These are phyloP conservation scores for Pelosia muscerda DNA, from an alignment of 2,888 invertebrate genomes.

Conservation along the genomic window DNA sequence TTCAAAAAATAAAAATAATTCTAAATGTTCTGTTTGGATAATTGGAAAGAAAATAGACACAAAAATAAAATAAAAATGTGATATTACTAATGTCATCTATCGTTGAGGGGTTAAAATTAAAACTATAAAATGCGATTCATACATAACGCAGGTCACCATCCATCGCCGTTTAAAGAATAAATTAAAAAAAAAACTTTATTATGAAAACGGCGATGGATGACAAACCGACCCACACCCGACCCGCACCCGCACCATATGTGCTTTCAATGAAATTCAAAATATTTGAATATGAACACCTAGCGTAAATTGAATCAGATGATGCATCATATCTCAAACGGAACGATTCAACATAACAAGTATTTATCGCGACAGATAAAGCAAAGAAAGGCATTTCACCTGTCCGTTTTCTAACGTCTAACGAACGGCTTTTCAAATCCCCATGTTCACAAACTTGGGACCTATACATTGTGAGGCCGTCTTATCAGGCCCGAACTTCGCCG, in stretches of 20 bases:
- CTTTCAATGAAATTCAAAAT: background rate
- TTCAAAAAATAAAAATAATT: too few species aligned
- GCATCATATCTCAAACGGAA: conserved; percentile 15
- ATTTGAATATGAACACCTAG: background rate
- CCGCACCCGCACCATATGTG: too few species aligned
- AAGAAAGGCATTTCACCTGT: conserved; percentile 60
- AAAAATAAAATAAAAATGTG: too few species aligned
- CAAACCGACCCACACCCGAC: too few species aligned
- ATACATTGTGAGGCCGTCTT: conserved; percentile 69
- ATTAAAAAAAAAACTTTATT: too few species aligned
- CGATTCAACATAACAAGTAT: conserved; percentile 15
- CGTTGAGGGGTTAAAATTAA: background rate
- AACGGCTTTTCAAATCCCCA: conserved; percentile 72
- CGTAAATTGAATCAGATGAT: background rate
- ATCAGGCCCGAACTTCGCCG: conserved; percentile 73
- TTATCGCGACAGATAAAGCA: conserved; percentile 40
- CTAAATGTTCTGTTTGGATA: too few species aligned
- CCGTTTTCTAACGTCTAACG: conserved; percentile 54
- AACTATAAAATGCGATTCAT: background rate
- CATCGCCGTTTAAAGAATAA: too few species aligned
- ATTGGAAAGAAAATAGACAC: too few species aligned
- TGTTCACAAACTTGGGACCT: conserved; percentile 73
- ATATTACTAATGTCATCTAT: too few species aligned
- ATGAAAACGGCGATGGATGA: too few species aligned
- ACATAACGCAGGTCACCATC: too few species aligned